A percentile compares a stretch with the other conserved stretches of the same genome.
phyloP scores from a whole-genome alignment of 2,113 vertebrate species.

The Mugil cephalus region DNA sequence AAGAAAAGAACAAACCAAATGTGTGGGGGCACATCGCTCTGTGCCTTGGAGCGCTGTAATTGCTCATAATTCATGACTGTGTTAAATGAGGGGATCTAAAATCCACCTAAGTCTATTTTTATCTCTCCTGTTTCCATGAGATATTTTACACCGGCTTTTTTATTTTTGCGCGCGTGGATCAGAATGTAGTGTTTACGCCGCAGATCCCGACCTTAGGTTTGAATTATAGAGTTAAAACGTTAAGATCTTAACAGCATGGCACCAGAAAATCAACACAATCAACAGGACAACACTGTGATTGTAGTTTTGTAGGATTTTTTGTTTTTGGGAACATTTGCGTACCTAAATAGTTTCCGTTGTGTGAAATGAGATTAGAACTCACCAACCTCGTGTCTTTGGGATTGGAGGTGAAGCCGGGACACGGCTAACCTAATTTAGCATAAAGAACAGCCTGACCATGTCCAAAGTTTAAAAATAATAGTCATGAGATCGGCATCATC shows the following conservation, averaged over 20 bases:
- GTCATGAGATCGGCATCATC: neutral
- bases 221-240: neutral
- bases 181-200: neutral
- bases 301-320: no score
- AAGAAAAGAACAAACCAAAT: neutral
- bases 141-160: neutral
- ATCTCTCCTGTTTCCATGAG: conserved; percentile 19
- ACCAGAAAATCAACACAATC: neutral
- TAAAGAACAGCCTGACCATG: neutral
- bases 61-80: conserved; percentile 30
- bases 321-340: no score
- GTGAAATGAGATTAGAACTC: no score
- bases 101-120: conserved; percentile 20
- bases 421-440: no score
- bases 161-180: neutral
- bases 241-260: neutral
- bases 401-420: no score
- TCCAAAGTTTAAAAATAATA: neutral
- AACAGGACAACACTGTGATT: neutral
- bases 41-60: conserved; percentile 11
- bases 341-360: no score
- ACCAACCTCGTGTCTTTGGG: no score
- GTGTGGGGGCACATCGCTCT: conserved; percentile 9
- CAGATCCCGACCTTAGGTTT: neutral
- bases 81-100: neutral